These are phyloP conservation scores for Troides oblongomaculatus DNA, from an alignment of 2,888 invertebrate genomes.

Conservation along the genomic window DNA sequence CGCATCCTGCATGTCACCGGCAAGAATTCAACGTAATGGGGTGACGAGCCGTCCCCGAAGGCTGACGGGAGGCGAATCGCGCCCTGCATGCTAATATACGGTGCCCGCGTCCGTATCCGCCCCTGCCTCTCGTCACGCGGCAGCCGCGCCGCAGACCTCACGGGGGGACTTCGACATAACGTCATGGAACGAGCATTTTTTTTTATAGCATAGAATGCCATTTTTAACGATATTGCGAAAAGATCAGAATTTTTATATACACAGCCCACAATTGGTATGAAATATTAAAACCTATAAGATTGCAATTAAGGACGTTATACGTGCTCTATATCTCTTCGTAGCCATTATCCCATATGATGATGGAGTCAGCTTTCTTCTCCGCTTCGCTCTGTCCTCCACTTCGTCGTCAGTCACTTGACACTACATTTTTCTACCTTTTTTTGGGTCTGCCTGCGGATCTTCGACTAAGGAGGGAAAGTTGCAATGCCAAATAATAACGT, in stretches of 20 bases:
- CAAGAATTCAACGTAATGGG: conserved; percentile 20
- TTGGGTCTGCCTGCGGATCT: no score
- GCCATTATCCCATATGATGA: no score
- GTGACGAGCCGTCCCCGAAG: conserved; percentile 27
- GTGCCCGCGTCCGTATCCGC: conserved; percentile 19
- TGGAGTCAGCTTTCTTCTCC: no score
- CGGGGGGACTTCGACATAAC: conserved; percentile 7
- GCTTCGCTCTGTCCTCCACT: no score
- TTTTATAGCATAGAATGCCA: conserved; percentile 1
- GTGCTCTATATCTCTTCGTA: no score
- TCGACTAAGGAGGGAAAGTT: no score
- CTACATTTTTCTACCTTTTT: no score
- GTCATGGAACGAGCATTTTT: conserved; percentile 5
- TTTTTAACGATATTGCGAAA: conserved; percentile 4
- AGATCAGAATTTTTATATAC: neutral
- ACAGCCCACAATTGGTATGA: no score
- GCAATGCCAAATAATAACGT: no score
- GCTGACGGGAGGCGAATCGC: conserved; percentile 21
- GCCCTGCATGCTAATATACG: conserved; percentile 33
- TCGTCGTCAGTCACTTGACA: no score
- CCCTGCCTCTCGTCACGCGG: conserved; percentile 17
- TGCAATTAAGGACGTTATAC: no score
- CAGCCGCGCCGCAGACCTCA: conserved; percentile 4
- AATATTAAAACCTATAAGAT: no score
- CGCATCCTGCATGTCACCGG: conserved; percentile 15